These are phyloP conservation scores for Fragum whitleyi DNA, from an alignment of 2,888 invertebrate genomes.

Conservation along the genomic window DNA sequence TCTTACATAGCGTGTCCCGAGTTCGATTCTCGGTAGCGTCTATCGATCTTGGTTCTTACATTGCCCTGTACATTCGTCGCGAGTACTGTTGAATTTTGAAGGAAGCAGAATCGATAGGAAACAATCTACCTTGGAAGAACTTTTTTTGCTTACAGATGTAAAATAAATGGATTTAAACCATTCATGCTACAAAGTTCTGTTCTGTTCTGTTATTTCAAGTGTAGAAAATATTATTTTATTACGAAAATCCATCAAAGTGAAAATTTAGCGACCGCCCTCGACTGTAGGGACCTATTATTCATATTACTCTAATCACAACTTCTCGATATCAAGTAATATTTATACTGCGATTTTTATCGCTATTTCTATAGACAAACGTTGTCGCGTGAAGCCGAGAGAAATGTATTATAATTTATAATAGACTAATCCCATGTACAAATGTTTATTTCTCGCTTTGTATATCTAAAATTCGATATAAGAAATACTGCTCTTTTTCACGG, in stretches of 20 bases:
- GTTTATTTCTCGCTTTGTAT: constrained; percentile 60
- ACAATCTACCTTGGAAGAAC: too few relatives aligned
- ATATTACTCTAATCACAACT: background rate
- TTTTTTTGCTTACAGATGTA: too few relatives aligned
- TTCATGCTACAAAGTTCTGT: too few relatives aligned
- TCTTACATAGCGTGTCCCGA: too few relatives aligned
- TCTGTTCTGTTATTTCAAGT: too few relatives aligned
- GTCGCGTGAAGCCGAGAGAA: constrained; percentile 46
- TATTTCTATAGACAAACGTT: background rate
- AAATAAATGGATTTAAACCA: too few relatives aligned
- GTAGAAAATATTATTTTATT: too few relatives aligned
- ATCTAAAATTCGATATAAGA: constrained; percentile 54
- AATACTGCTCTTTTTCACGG: background rate
- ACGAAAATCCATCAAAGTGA: background rate
- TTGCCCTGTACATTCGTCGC: too few relatives aligned
- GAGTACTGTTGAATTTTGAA: too few relatives aligned
- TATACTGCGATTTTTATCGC: constrained; percentile 10
- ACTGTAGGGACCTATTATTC: background rate
- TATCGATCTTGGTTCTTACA: too few relatives aligned
- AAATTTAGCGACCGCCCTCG: background rate
- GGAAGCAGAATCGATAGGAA: too few relatives aligned
- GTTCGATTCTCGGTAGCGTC: too few relatives aligned
- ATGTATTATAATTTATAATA: constrained; percentile 9
- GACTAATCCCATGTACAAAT: constrained; percentile 42
- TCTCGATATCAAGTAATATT: background rate